phyloP scores from a whole-genome alignment of 2,113 vertebrate species.

The Mungos mungo region DNA sequence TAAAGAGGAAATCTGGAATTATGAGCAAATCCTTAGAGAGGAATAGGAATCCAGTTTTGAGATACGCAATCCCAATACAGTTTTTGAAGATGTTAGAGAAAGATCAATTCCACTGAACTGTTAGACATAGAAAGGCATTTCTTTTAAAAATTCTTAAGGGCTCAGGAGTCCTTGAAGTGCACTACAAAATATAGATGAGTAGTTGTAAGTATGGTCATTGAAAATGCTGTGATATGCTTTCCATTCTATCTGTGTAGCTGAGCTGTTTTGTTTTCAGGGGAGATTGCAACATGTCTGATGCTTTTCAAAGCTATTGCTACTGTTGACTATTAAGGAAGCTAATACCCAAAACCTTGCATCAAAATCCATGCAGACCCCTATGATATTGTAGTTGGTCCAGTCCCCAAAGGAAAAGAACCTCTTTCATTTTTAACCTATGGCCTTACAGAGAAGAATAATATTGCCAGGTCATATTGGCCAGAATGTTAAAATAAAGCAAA shows the following conservation, averaged over 20 bases:
- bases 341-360: neutral
- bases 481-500: neutral
- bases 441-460: neutral
- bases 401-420: neutral
- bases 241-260: neutral
- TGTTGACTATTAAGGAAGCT: neutral
- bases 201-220: neutral
- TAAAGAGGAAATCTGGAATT: slow-evolving; percentile 56
- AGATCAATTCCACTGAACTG: neutral
- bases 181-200: neutral
- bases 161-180: neutral
- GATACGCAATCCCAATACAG: neutral
- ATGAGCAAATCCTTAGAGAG: neutral
- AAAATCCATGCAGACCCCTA: neutral
- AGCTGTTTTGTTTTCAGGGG: neutral
- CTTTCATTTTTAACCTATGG: neutral
- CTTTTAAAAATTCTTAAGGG: neutral
- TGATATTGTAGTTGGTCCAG: neutral
- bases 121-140: neutral
- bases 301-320: neutral
- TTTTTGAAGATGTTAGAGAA: neutral
- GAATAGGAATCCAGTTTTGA: neutral
- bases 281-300: neutral
- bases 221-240: neutral
- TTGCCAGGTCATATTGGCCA: neutral